Conservation (phyloP, 1,140 invertebrate species). For the Polypedilum pembai region DNA sequence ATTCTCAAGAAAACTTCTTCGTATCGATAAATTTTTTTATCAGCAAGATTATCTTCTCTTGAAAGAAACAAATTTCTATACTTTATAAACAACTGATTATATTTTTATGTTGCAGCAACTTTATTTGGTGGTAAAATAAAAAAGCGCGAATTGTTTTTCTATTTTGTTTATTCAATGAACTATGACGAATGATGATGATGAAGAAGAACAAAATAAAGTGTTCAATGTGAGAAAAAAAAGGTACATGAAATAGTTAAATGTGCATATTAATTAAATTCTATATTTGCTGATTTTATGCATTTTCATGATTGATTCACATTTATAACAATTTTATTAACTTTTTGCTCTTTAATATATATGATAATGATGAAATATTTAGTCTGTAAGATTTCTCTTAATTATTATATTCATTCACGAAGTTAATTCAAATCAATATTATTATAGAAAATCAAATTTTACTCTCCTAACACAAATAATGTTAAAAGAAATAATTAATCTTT, state of each 20-base stretch:
- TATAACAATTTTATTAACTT: neutral
- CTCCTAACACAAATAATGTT: too few species aligned
- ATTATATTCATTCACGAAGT: too few species aligned
- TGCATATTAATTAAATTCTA: neutral
- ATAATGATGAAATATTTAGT: constrained; percentile 15
- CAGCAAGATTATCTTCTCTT: too few species aligned
- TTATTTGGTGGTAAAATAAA: too few species aligned
- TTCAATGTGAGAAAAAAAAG: neutral
- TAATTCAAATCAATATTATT: too few species aligned
- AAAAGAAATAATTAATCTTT: too few species aligned
- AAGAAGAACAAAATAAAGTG: neutral
- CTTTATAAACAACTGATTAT: too few species aligned
- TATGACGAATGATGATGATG: neutral
- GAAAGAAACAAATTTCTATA: too few species aligned
- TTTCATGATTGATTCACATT: constrained; percentile 2
- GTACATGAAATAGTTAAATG: neutral
- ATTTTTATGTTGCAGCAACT: too few species aligned
- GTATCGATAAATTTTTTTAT: too few species aligned
- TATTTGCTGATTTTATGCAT: neutral
- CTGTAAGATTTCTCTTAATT: neutral
- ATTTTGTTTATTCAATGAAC: constrained; percentile 4
- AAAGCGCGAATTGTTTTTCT: neutral
- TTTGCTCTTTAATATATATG: neutral
- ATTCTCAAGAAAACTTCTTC: too few species aligned
- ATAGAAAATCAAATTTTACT: too few species aligned